Conservation (phyloP, 2,113 vertebrate genomes). For the Ascaphus truei region DNA sequence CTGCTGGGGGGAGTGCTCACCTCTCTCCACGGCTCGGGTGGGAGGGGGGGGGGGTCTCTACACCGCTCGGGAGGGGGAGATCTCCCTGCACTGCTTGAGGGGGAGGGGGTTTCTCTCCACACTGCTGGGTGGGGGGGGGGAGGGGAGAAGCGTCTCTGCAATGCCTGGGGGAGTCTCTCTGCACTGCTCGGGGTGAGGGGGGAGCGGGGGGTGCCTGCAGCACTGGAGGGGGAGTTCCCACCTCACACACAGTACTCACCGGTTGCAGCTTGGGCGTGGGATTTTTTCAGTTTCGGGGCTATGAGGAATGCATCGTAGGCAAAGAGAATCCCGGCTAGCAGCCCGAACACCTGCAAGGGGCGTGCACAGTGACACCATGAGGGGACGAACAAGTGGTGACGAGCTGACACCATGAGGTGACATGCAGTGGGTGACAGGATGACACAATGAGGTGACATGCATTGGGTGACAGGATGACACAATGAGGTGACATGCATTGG, state of each 20-base stretch:
- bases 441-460: too few species aligned
- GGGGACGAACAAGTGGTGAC: too few species aligned
- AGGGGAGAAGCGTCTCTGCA: background rate
- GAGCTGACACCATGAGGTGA: too few species aligned
- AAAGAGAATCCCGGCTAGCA: constrained; percentile 47
- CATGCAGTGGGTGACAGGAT: too few species aligned
- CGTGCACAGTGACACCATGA: too few species aligned
- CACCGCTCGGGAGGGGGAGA: background rate
- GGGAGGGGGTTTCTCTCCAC: background rate
- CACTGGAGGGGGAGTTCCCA: too few species aligned
- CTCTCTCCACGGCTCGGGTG: too few species aligned
- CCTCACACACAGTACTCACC: background rate
- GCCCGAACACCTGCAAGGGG: constrained; percentile 45
- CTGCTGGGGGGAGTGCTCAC: background rate
- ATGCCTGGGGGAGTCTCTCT: background rate
- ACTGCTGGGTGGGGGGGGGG: background rate
- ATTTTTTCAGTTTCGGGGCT: constrained; percentile 43
- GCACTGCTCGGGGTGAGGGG: background rate
- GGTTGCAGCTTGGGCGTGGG: constrained; percentile 48
- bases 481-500: too few species aligned
- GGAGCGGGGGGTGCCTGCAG: too few species aligned
- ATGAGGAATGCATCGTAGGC: constrained; percentile 54
- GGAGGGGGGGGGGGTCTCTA: too few species aligned
- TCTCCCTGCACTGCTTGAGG: background rate
- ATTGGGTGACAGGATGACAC: too few species aligned